Evolutionary conservation across 1,140 invertebrate genomes (phyloP).

Genomic region (Phymorhynchus buccinoides): DNA sequence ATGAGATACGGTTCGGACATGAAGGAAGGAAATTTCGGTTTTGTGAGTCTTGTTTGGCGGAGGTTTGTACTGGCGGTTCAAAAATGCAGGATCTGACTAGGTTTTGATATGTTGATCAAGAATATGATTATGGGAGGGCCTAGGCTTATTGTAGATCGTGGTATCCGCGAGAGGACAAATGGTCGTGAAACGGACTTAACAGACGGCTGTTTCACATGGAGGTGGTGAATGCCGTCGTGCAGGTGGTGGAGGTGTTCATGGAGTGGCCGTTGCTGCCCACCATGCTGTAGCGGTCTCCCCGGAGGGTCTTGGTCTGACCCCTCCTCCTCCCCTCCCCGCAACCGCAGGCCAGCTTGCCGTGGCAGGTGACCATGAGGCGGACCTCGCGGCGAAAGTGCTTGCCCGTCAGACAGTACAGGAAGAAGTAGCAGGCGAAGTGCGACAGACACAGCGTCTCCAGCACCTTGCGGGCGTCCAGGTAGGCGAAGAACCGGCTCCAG

Average conservation of each 20-base stretch:
- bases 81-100: too few relatives aligned
- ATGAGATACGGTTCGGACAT: too few relatives aligned
- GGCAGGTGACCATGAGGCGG: slow-evolving; percentile 43
- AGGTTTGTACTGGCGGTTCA: too few relatives aligned
- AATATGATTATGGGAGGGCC: too few relatives aligned
- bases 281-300: slow-evolving; percentile 51
- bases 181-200: too few relatives aligned
- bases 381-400: slow-evolving; percentile 64
- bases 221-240: slow-evolving; percentile 43
- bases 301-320: slow-evolving; percentile 23
- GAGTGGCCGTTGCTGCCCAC: slow-evolving; percentile 49
- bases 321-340: too few relatives aligned
- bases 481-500: slow-evolving; percentile 61
- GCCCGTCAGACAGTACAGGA: slow-evolving; percentile 66
- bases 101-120: too few relatives aligned
- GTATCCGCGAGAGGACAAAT: too few relatives aligned
- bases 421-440: slow-evolving; percentile 67
- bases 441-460: slow-evolving; percentile 65
- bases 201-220: slow-evolving; percentile 47
- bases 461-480: slow-evolving; percentile 58
- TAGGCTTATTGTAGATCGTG: too few relatives aligned
- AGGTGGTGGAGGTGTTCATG: slow-evolving; percentile 36
- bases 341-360: slow-evolving; percentile 36
- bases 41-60: too few relatives aligned
- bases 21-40: too few relatives aligned